These are phyloP conservation scores for Tryphoninae sp. DNA, from an alignment of 2,888 invertebrate genomes.

Conservation along the genomic window DNA sequence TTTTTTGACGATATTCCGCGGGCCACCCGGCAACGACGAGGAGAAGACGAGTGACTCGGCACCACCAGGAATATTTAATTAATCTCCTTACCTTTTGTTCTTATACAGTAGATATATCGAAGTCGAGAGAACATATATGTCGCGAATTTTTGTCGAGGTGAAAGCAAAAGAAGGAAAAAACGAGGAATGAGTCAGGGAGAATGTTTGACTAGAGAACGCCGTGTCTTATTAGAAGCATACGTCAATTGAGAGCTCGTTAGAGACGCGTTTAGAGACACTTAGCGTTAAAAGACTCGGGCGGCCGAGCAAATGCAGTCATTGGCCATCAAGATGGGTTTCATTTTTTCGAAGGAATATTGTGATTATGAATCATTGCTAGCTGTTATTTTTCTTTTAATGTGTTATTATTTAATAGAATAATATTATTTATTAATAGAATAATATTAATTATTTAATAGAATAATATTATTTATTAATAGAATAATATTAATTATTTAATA, in stretches of 20 bases:
- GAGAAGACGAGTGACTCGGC: constrained; percentile 31
- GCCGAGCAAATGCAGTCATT: constrained; percentile 15
- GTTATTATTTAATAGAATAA: too few species aligned
- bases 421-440: too few species aligned
- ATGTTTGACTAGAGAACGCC: neutral
- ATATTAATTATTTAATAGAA: too few species aligned
- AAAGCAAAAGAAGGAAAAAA: neutral
- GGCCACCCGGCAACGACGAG: constrained; percentile 44
- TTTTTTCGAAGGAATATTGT: too few species aligned
- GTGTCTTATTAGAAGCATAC: constrained; percentile 1
- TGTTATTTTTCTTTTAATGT: too few species aligned
- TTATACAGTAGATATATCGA: too few species aligned
- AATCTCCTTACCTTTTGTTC: too few species aligned
- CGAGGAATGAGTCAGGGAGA: neutral
- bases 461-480: too few species aligned
- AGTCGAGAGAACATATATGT: neutral
- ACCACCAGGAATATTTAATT: too few species aligned
- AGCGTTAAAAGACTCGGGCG: constrained; percentile 59
- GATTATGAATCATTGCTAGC: too few species aligned
- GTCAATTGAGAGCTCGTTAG: constrained; percentile 71
- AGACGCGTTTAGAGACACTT: constrained; percentile 73
- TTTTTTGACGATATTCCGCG: constrained; percentile 20
- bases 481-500: too few species aligned
- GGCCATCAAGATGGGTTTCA: neutral
- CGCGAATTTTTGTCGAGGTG: neutral